These are phyloP conservation scores for Drosophila repletoides DNA, from an alignment of 1,140 invertebrate genomes.

Conservation along the genomic window DNA sequence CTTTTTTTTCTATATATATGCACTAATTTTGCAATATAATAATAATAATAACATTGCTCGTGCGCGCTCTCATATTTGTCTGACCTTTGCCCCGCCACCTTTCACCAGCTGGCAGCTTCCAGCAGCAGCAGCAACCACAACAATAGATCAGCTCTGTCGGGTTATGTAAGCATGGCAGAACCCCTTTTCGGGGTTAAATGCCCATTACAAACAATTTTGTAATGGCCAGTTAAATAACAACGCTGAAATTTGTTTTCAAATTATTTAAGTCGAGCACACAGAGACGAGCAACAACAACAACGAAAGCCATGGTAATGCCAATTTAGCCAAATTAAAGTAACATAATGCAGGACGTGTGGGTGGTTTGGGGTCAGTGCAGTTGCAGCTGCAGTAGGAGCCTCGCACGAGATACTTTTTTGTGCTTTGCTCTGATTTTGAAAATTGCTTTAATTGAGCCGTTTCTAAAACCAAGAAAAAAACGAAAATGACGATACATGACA, in stretches of 20 bases:
- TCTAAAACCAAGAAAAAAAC: slow-evolving; percentile 13
- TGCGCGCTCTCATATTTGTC: slow-evolving; percentile 72
- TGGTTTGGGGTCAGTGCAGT: slow-evolving; percentile 49
- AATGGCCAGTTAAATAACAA: slow-evolving; percentile 75
- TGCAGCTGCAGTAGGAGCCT: neutral
- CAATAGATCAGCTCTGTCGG: slow-evolving; percentile 15
- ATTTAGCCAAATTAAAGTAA: slow-evolving; percentile 75
- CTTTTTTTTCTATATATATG: slow-evolving; percentile 35
- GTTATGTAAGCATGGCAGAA: slow-evolving; percentile 50
- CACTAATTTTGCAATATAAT: slow-evolving; percentile 69
- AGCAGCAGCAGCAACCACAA: neutral
- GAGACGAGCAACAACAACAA: slow-evolving; percentile 28
- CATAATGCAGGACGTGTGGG: slow-evolving; percentile 76
- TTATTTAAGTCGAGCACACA: slow-evolving; percentile 79
- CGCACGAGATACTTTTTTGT: no score
- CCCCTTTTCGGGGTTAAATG: slow-evolving; percentile 66
- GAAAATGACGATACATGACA: slow-evolving; percentile 39
- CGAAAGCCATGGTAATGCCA: slow-evolving; percentile 30
- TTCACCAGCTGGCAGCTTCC: slow-evolving; percentile 53
- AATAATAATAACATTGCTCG: slow-evolving; percentile 63
- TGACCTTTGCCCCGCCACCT: slow-evolving; percentile 60
- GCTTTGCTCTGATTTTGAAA: slow-evolving; percentile 52
- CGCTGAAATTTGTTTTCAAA: slow-evolving; percentile 76
- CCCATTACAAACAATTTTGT: slow-evolving; percentile 72
- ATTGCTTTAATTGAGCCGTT: slow-evolving; percentile 60